These are phyloP conservation scores for Cephus rjabovi DNA, from an alignment of 2,888 invertebrate genomes.

Conservation along the genomic window DNA sequence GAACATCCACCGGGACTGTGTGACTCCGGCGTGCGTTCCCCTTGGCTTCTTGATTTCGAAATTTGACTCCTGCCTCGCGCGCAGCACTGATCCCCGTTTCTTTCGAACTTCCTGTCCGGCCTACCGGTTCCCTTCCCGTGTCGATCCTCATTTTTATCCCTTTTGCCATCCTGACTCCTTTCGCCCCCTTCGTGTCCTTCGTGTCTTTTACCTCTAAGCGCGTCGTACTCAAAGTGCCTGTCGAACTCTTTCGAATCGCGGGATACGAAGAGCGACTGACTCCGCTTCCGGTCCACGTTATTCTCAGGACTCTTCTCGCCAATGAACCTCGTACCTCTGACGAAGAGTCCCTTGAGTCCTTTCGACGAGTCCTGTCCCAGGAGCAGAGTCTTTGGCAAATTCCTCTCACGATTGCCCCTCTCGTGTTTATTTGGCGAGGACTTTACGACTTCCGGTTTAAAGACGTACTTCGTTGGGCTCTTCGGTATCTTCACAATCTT, in stretches of 20 bases:
- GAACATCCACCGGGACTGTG: neutral
- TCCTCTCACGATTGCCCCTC: slow-evolving; percentile 11
- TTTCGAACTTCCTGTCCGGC: slow-evolving; percentile 15
- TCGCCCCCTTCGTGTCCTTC: neutral
- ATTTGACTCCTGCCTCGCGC: slow-evolving; percentile 10
- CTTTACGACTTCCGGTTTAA: slow-evolving; percentile 30
- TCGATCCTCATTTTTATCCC: neutral
- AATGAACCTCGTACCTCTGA: slow-evolving; percentile 19
- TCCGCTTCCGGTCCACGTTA: slow-evolving; percentile 33
- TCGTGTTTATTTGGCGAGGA: slow-evolving; percentile 25
- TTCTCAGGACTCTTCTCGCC: slow-evolving; percentile 26
- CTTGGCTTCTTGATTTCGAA: slow-evolving; percentile 9
- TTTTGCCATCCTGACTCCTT: slow-evolving; percentile 1
- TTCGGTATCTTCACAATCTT: slow-evolving; percentile 13
- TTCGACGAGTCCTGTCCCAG: slow-evolving; percentile 20
- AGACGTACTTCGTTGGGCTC: slow-evolving; percentile 18
- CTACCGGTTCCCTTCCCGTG: neutral
- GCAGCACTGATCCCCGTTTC: slow-evolving; percentile 17
- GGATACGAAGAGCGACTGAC: slow-evolving; percentile 37
- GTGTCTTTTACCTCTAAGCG: neutral
- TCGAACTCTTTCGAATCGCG: slow-evolving; percentile 32
- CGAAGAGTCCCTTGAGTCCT: slow-evolving; percentile 29
- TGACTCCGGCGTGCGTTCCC: neutral
- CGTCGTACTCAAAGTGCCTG: neutral
- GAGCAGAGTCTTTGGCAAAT: slow-evolving; percentile 13